These are phyloP conservation scores for Salminus brasiliensis DNA, from an alignment of 2,113 vertebrate species.

Conservation along the genomic window DNA sequence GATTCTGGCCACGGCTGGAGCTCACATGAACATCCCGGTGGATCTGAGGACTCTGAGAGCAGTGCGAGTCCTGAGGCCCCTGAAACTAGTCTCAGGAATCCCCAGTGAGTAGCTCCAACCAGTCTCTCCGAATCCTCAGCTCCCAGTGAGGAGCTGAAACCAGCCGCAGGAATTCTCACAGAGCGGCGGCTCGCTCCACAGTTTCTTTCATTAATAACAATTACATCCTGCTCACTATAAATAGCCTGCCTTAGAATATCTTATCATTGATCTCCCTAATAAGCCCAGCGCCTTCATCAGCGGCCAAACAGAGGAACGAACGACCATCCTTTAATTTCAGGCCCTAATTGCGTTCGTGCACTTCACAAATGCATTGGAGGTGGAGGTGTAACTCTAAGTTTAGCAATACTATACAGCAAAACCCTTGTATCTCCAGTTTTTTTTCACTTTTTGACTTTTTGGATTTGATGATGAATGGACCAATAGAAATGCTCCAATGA, in stretches of 20 bases:
- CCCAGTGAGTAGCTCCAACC: slow-evolving; percentile 85
- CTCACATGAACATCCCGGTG: slow-evolving; percentile 97
- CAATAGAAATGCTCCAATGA: no score
- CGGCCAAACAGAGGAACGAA: slow-evolving; percentile 1
- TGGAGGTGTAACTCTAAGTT: not conserved
- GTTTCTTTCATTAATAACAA: slow-evolving; percentile 48
- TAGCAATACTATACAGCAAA: no score
- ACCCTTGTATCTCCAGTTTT: no score
- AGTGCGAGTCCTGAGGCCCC: slow-evolving; percentile 91
- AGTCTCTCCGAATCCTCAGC: slow-evolving; percentile 1
- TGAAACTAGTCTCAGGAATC: slow-evolving; percentile 97
- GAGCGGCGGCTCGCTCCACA: slow-evolving; percentile 5
- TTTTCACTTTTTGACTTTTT: no score
- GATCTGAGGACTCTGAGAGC: slow-evolving; percentile 95
- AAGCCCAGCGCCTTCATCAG: slow-evolving; percentile 28
- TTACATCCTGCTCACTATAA: slow-evolving; percentile 40
- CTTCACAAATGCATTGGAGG: not conserved
- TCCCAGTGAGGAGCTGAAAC: not conserved
- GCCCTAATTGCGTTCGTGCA: not conserved
- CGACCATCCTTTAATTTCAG: slow-evolving; percentile 7
- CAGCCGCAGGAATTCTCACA: slow-evolving; percentile 16
- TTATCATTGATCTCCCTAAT: slow-evolving; percentile 49
- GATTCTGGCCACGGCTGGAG: slow-evolving; percentile 93
- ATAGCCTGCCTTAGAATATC: slow-evolving; percentile 47
- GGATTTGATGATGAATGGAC: no score